phyloP scores from a whole-genome alignment of 2,888 invertebrate genomes.

The Entomobrya proxima region DNA sequence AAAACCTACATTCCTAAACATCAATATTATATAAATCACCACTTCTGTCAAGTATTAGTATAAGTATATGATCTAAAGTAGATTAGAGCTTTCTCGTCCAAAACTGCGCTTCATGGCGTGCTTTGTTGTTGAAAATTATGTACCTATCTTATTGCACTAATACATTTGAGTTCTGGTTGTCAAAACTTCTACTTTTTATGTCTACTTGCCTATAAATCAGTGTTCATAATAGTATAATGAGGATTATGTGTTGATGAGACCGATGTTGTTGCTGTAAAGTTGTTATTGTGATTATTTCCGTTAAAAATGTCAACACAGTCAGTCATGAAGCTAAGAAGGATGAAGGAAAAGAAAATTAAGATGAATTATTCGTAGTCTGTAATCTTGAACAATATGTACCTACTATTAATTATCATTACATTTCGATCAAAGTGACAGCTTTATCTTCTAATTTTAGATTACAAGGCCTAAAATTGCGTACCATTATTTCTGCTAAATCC shows the following conservation, averaged over 20 bases:
- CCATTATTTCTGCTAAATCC: slow-evolving; percentile 19
- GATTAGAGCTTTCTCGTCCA: neutral
- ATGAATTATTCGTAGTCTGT: slow-evolving; percentile 52
- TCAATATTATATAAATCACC: too few species aligned
- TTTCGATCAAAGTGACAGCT: slow-evolving; percentile 35
- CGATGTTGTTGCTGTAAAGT: neutral
- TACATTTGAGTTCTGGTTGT: neutral
- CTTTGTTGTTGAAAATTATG: neutral
- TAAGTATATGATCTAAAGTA: too few species aligned
- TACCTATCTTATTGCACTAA: neutral
- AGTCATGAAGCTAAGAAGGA: slow-evolving; percentile 8
- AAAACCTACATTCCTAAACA: too few species aligned
- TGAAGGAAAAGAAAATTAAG: slow-evolving; percentile 41
- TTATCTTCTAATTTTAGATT: slow-evolving; percentile 35
- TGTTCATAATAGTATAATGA: too few species aligned
- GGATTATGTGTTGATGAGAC: neutral
- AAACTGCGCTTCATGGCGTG: neutral
- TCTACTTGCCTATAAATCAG: neutral
- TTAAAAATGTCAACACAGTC: slow-evolving; percentile 39
- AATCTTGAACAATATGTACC: slow-evolving; percentile 17
- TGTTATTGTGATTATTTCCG: slow-evolving; percentile 36
- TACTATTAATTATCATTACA: slow-evolving; percentile 35
- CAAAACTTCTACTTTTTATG: neutral
- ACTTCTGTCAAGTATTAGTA: too few species aligned
- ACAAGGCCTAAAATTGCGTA: slow-evolving; percentile 23